phyloP scores from a whole-genome alignment of 2,797 vertebrate species.

The Cynodonichthys magdalenae region DNA sequence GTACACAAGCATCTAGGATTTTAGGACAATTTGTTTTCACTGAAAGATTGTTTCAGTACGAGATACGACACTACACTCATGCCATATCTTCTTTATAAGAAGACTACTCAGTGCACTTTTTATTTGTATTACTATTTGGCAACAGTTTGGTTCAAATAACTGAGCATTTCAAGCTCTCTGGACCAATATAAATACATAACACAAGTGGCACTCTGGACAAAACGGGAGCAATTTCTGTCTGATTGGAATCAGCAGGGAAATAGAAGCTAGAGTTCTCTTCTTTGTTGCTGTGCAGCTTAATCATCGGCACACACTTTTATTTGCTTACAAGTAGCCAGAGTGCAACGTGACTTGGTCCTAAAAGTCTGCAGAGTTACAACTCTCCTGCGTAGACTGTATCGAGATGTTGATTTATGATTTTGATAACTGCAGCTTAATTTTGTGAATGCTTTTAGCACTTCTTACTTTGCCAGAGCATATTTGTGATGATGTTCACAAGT shows the following conservation, averaged over 20 bases:
- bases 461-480: slow-evolving; percentile 81
- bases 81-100: slow-evolving; percentile 88
- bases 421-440: slow-evolving; percentile 84
- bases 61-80: slow-evolving; percentile 74
- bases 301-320: slow-evolving; percentile 75
- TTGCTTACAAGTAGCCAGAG: slow-evolving; percentile 75
- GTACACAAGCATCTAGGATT: slow-evolving; percentile 67
- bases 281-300: slow-evolving; percentile 77
- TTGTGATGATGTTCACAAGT: slow-evolving; percentile 81
- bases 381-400: slow-evolving; percentile 70
- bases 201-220: slow-evolving; percentile 56
- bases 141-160: slow-evolving; percentile 71
- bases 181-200: slow-evolving; percentile 65
- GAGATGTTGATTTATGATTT: slow-evolving; percentile 70
- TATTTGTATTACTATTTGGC: slow-evolving; percentile 73
- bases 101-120: slow-evolving; percentile 80
- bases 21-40: slow-evolving; percentile 38
- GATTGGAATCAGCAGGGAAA: slow-evolving; percentile 59
- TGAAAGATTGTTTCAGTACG: slow-evolving; percentile 64
- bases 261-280: slow-evolving; percentile 56
- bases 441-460: slow-evolving; percentile 84
- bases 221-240: slow-evolving; percentile 49
- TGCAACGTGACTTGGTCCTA: slow-evolving; percentile 71
- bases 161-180: slow-evolving; percentile 61
- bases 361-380: slow-evolving; percentile 61